A percentile compares a stretch with the other conserved stretches of the same genome.
phyloP scores from a whole-genome alignment of 2,888 invertebrate genomes.

The Drosophila anceps region DNA sequence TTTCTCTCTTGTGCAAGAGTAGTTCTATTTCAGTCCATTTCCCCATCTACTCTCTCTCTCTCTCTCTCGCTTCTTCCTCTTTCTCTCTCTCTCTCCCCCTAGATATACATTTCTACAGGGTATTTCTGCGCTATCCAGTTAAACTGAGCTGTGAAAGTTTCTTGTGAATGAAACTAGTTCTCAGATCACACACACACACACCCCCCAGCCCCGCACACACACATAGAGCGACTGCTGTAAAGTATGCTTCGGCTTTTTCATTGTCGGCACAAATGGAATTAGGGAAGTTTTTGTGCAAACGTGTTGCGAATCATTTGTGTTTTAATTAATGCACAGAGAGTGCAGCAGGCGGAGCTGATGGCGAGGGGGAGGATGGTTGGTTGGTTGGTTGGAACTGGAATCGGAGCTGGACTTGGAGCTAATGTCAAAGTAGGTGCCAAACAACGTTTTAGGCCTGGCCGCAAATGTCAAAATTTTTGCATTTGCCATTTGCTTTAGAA shows the following conservation, averaged over 20 bases:
- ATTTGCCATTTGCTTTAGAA: not conserved
- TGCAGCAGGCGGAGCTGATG: not conserved
- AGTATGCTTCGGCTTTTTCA: constrained; percentile 41
- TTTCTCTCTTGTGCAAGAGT: not conserved
- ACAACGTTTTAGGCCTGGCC: not conserved
- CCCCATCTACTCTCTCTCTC: not conserved
- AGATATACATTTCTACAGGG: not conserved
- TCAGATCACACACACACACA: not conserved
- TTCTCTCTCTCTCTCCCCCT: not conserved
- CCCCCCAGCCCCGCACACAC: not conserved
- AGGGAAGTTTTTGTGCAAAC: constrained; percentile 26
- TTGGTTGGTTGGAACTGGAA: no score
- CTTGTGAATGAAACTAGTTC: constrained; percentile 5
- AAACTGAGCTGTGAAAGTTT: not conserved
- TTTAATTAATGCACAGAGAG: constrained; percentile 20
- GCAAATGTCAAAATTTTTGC: constrained; percentile 10
- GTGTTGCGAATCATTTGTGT: constrained; percentile 22
- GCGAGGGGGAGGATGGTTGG: no score
- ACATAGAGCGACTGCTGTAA: constrained; percentile 13
- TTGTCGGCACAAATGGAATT: constrained; percentile 36
- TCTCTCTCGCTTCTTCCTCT: not conserved
- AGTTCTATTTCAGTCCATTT: not conserved
- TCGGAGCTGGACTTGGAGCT: not conserved
- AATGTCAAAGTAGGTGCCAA: not conserved
- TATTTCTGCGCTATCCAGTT: not conserved